Base-by-base conservation (phyloP, 2,113 vertebrate species). In the Cebus imitator region DNA sequence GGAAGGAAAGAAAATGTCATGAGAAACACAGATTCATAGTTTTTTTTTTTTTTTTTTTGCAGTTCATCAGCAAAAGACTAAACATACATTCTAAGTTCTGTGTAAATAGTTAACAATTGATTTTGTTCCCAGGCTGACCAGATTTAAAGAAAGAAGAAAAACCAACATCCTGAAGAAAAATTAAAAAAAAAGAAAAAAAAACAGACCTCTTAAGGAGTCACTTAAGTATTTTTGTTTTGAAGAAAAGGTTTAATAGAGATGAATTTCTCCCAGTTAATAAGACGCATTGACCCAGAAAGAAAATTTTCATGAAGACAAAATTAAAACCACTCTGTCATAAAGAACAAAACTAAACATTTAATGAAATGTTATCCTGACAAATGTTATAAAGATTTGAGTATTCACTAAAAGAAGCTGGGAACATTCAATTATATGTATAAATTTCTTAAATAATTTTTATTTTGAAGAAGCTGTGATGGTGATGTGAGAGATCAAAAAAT, bases 271-370 rank as follows among this genome's bases (percentile, higher is more conserved):
- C 25, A 48, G 16, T 91, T 23, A 85, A 57, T 61, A 86, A 87
- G 40, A 80, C 30, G 50, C 52, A 43, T n/a, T 90, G 87, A 68
- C 55, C 23, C 35, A 81, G 40, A 81, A 75, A 82, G 43, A 61
- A 61, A 92, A 70, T 30, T 58, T 21, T 75, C 40, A 68, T 76
- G 57, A 92, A 86, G 23, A 50, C 30, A 95, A 95, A 96, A 86
- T 81, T 80, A 82, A 81, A 75, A 64, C 2, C 9, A 81, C 12
- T 14, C 10, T 94, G 32, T 61, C 68, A 48, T 55, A 55, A 89
- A 79, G 37, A 58, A 75, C 72, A 78, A 35, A 90, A 12, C 35
- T 40, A 86, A 92, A 84, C 48, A 88, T 72, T 37, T 45, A 55
- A 43, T n/a, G 40, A 66, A 84, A 73, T n/a, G 13, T 73, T 64